Percentiles rank a stretch among this genome's conserved stretches.
phyloP scores from a whole-genome alignment of 2,888 invertebrate genomes.

The Merodon equestris region DNA sequence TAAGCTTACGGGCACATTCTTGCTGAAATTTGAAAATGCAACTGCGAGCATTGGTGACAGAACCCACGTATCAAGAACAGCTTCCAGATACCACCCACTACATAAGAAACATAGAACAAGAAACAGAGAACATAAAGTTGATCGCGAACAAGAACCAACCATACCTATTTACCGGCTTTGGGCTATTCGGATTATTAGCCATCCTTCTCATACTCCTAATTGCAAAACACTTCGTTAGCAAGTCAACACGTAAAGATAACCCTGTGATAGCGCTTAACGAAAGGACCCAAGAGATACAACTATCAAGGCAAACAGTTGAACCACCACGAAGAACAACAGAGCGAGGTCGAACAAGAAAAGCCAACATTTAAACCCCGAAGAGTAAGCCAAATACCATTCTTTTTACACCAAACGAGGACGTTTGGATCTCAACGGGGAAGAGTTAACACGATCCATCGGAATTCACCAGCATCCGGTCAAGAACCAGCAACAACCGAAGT shows the following conservation, averaged over 20 bases:
- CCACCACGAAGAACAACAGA: slow-evolving; percentile 2
- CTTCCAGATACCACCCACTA: slow-evolving; percentile 14
- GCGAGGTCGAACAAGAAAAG: slow-evolving; percentile 4
- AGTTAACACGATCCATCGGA: slow-evolving; percentile 5
- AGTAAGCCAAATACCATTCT: slow-evolving; percentile 11
- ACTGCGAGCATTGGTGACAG: not conserved
- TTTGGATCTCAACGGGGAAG: slow-evolving; percentile 13
- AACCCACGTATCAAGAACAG: slow-evolving; percentile 4
- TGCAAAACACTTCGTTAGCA: not conserved
- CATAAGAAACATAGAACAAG: slow-evolving; percentile 10
- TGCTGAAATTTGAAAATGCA: not conserved
- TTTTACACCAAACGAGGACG: slow-evolving; percentile 10
- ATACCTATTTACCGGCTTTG: slow-evolving; percentile 12
- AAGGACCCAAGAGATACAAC: not conserved
- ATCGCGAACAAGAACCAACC: slow-evolving; percentile 13
- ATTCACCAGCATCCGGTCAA: no score
- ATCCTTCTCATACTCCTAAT: slow-evolving; percentile 7
- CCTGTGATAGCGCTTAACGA: slow-evolving; percentile 14
- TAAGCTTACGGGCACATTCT: slow-evolving; percentile 1
- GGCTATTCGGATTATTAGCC: slow-evolving; percentile 8
- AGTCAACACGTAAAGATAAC: slow-evolving; percentile 8
- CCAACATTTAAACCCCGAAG: slow-evolving; percentile 11
- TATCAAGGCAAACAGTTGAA: not conserved
- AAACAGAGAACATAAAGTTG: slow-evolving; percentile 4
- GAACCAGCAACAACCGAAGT: no score